phyloP scores from a whole-genome alignment of 2,888 invertebrate species.

The Papilio protenor region DNA sequence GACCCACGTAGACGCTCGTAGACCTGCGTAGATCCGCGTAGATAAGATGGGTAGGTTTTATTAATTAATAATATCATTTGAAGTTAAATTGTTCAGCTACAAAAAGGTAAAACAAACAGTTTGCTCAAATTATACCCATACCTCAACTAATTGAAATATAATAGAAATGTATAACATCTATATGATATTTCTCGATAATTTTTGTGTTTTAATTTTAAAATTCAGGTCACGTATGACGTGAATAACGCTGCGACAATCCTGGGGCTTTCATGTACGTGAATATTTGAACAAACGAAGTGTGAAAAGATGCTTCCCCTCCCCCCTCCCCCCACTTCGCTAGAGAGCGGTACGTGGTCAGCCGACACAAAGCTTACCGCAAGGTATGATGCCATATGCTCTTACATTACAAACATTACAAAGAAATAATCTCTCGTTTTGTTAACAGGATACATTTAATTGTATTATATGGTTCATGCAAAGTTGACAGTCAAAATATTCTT shows the following conservation, averaged over 20 bases:
- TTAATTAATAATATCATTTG: too few species aligned
- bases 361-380: slow-evolving; percentile 22
- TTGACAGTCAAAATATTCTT: too few species aligned
- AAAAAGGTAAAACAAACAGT: too few species aligned
- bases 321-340: neutral
- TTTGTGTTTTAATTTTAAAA: slow-evolving; percentile 2
- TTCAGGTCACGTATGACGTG: slow-evolving; percentile 25
- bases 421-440: slow-evolving; percentile 16
- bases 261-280: slow-evolving; percentile 31
- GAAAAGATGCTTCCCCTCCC: slow-evolving; percentile 33
- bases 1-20: neutral
- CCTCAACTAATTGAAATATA: neutral
- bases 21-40: neutral
- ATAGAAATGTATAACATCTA: neutral
- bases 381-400: slow-evolving; percentile 21
- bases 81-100: too few species aligned
- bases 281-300: slow-evolving; percentile 42
- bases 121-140: too few species aligned
- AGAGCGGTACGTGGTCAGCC: slow-evolving; percentile 20
- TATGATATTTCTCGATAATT: neutral
- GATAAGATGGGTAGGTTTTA: neutral
- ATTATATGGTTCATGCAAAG: neutral
- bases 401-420: neutral
- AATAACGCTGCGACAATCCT: slow-evolving; percentile 16
- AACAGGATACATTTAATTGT: neutral